A percentile compares a stretch with the other conserved stretches of the same genome.
These are phyloP conservation scores for Crotalus helleri DNA, from an alignment of 2,113 vertebrate species.

Conservation along the genomic window DNA sequence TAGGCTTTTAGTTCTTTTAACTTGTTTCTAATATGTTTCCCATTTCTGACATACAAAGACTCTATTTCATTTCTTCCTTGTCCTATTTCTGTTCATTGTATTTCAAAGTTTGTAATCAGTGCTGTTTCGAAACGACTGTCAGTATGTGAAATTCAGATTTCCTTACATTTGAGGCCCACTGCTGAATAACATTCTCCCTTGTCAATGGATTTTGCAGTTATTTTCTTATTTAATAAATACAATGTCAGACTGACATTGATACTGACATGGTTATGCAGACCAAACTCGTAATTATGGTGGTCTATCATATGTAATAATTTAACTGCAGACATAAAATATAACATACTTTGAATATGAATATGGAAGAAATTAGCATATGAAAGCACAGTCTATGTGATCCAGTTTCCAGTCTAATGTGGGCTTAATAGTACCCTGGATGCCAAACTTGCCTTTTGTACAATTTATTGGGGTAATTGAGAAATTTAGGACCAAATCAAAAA, in stretches of 20 bases:
- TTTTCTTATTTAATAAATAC: not conserved
- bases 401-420: not conserved
- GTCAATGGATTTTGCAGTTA: not conserved
- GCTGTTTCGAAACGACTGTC: not conserved
- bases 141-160: not conserved
- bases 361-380: not conserved
- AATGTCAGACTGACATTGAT: not conserved
- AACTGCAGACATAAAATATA: not conserved
- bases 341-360: not conserved
- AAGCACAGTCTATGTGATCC: not conserved
- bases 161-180: not conserved
- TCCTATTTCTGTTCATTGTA: not conserved
- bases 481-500: not conserved
- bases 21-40: not conserved
- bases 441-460: not conserved
- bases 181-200: not conserved
- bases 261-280: not conserved
- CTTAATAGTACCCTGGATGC: not conserved
- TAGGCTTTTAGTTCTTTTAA: constrained; percentile 73
- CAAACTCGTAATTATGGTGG: not conserved
- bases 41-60: not conserved
- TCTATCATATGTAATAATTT: not conserved
- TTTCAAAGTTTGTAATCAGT: not conserved
- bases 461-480: not conserved
- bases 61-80: not conserved